phyloP scores from a whole-genome alignment of 53 echinoderm and acorn worm genomes.

The Hippasteria phrygiana region DNA sequence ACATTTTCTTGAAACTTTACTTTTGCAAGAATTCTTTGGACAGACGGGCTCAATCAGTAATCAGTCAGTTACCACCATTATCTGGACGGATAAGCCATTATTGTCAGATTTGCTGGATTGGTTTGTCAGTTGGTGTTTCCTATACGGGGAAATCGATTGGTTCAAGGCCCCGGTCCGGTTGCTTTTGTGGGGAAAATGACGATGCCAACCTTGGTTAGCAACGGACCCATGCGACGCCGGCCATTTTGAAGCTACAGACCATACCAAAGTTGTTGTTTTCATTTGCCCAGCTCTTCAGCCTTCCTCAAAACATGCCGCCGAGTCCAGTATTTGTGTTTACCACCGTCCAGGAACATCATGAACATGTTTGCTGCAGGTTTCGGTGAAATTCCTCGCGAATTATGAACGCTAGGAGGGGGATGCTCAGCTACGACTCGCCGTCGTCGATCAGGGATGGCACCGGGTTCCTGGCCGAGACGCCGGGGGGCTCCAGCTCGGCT shows the following conservation, averaged over 20 bases:
- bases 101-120: background rate
- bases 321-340: background rate
- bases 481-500: constrained; percentile 45
- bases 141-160: background rate
- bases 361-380: background rate
- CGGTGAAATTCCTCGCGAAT: background rate
- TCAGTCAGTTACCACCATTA: background rate
- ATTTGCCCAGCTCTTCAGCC: background rate
- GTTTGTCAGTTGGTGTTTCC: background rate
- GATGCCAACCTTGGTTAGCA: constrained; percentile 34
- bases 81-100: constrained; percentile 10
- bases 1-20: background rate
- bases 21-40: background rate
- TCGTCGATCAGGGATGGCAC: constrained; percentile 59
- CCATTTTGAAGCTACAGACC: constrained; percentile 40
- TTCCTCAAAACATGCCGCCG: constrained; percentile 2
- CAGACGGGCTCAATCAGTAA: background rate
- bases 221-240: constrained; percentile 25
- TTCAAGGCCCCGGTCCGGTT: background rate
- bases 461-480: constrained; percentile 55
- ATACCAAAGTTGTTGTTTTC: background rate
- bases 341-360: background rate
- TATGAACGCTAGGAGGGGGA: constrained; percentile 36
- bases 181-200: background rate
- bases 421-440: constrained; percentile 41